These are phyloP conservation scores for Copidosoma aretas DNA, from an alignment of 2,888 invertebrate genomes.

Conservation along the genomic window DNA sequence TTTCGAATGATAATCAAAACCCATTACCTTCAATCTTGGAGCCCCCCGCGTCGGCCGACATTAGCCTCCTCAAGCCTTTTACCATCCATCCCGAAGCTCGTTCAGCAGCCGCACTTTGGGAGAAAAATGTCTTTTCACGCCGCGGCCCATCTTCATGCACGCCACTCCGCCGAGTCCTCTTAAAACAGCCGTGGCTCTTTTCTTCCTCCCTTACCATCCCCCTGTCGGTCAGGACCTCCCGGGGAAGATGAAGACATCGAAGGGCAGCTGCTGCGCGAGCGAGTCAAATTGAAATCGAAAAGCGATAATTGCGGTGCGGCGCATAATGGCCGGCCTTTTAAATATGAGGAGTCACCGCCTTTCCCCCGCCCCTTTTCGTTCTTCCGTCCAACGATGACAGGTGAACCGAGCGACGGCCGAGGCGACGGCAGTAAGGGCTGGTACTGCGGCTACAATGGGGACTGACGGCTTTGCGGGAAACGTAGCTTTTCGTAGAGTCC, in stretches of 20 bases:
- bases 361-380: slow-evolving; percentile 31
- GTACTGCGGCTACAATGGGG: slow-evolving; percentile 44
- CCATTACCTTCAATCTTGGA: too few species aligned
- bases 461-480: slow-evolving; percentile 48
- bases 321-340: slow-evolving; percentile 55
- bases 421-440: slow-evolving; percentile 32
- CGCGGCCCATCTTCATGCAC: background rate
- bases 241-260: background rate
- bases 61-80: background rate
- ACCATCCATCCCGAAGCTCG: background rate
- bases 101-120: background rate
- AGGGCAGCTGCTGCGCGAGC: background rate
- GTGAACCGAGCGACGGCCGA: slow-evolving; percentile 44
- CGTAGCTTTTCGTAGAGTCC: slow-evolving; percentile 43
- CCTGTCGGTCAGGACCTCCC: background rate
- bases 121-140: slow-evolving; percentile 1
- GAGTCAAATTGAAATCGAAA: slow-evolving; percentile 57
- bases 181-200: slow-evolving; percentile 7
- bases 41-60: background rate
- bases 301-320: slow-evolving; percentile 55
- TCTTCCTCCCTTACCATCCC: background rate
- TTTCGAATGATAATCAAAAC: too few species aligned
- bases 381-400: slow-evolving; percentile 34
- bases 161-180: background rate
- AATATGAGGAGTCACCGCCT: slow-evolving; percentile 46